Base-by-base conservation (phyloP, 2,888 invertebrate species). In the Mayetiola destructor region DNA sequence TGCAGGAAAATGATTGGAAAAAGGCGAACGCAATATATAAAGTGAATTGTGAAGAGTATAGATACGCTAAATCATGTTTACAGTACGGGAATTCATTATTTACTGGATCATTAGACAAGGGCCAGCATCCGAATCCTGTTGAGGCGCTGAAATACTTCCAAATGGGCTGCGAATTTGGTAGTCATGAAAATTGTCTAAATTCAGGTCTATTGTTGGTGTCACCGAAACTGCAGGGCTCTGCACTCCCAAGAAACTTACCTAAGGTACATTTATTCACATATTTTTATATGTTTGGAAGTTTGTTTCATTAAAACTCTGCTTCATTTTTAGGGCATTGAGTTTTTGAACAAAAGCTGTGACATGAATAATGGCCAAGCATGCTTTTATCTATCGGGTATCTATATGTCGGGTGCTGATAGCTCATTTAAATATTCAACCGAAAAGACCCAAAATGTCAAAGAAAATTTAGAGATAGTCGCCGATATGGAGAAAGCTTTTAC, bases 11-110 rank as follows among this genome's bases (percentile, higher is more conserved):
- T 65, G 88, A 95, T 66, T 84, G 78, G 62, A 79, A 81, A 52
- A 87, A 87, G 67, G 92, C 95, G 0, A 80, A 77, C 0, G 81
- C 80, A 64, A 80, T 94, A 6, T 96, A 82, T 68, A 83, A 85
- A 72, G 80, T 78, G 40, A 96, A 92, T 70, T 97, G 96, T 70
- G 85, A 92, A 66, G 85, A 88, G 59, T 81, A 83, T 64, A 82
- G 85, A 60, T 88, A 80, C 68, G 83, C 81, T 5, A 85, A 82
- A 68, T 95, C 95, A 66, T 97, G 97, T 69, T 80, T 84, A 62
- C 93, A 92, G 71, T 86, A 80, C 68, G 96, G 86, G 3, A 85
- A 84, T 65, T 87, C 84, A 63, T 75, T 76, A 52, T 69, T 84
- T 60, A 63, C 83, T 2, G 88, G 88, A 55, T 79, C 79, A 68